Evolutionary conservation across 2,888 invertebrate genomes (phyloP).

Genomic region (Aleiodes alternator): DNA sequence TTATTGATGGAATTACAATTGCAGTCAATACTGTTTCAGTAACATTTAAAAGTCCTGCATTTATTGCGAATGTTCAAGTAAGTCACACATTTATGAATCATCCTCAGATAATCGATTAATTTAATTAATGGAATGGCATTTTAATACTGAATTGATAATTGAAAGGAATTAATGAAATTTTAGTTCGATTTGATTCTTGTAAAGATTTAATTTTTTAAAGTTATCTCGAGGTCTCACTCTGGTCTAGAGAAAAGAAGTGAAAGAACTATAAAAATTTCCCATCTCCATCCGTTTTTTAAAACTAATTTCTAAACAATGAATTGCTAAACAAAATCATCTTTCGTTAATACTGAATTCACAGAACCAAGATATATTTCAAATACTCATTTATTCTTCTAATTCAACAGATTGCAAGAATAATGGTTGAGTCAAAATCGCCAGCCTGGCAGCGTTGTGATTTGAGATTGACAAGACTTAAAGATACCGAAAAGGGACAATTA

Average conservation of each 20-base stretch:
- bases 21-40: conserved; percentile 96
- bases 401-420: conserved; percentile 90
- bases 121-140: not conserved
- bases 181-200: too few relatives aligned
- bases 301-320: too few relatives aligned
- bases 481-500: conserved; percentile 90
- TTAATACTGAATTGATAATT: not conserved
- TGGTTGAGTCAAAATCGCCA: conserved; percentile 95
- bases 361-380: not conserved
- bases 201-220: too few relatives aligned
- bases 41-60: conserved; percentile 95
- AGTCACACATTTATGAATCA: conserved; percentile 47
- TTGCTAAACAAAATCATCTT: too few relatives aligned
- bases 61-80: conserved; percentile 97
- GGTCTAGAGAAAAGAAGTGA: too few relatives aligned
- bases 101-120: too few relatives aligned
- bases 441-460: conserved; percentile 92
- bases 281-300: not conserved
- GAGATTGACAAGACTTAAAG: conserved; percentile 93
- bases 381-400: conserved; percentile 44
- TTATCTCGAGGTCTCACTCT: too few relatives aligned
- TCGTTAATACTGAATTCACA: not conserved
- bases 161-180: too few relatives aligned
- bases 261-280: not conserved
- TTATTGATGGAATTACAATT: conserved; percentile 98